Percentiles rank a stretch among this genome's conserved stretches.
Evolutionary conservation across 2,797 vertebrate species (phyloP).

Genomic region (Knipowitschia caucasica): DNA sequence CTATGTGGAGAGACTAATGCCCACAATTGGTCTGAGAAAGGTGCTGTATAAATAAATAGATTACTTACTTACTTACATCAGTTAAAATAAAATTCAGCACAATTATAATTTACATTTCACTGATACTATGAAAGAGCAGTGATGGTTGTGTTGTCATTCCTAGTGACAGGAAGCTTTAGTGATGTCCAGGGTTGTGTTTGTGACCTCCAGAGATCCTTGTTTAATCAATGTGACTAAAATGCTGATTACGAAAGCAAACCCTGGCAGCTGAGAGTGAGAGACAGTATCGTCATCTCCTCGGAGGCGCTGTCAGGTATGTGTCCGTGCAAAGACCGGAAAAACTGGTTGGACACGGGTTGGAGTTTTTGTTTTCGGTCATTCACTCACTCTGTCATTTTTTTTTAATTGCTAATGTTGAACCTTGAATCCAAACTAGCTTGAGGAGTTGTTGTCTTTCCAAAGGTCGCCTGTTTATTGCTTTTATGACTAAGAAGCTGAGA

Average conservation of each 20-base stretch:
- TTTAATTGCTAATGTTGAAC: constrained; percentile 20
- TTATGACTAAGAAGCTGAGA: background rate
- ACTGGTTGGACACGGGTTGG: constrained; percentile 62
- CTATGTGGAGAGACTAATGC: no score
- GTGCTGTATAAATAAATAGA: no score
- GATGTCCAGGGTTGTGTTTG: constrained; percentile 13
- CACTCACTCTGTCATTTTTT: constrained; percentile 9
- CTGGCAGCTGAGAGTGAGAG: constrained; percentile 13
- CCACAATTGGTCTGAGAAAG: no score
- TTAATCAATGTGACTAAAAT: constrained; percentile 65
- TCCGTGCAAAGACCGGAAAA: constrained; percentile 46
- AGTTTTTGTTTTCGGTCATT: constrained; percentile 41
- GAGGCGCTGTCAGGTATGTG: constrained; percentile 58
- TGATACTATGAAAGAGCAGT: no score
- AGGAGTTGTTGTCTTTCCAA: constrained; percentile 23
- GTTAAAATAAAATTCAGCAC: no score
- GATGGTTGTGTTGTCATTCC: constrained; percentile 4
- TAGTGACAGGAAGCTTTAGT: constrained; percentile 14
- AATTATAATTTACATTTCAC: no score
- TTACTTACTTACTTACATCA: no score
- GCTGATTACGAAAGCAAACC: constrained; percentile 62
- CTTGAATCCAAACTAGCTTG: constrained; percentile 17
- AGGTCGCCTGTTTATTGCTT: constrained; percentile 10
- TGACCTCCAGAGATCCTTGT: constrained; percentile 59
- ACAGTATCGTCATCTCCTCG: constrained; percentile 43